Conservation (phyloP, 2,113 vertebrate species). For the Setophaga petechia region DNA sequence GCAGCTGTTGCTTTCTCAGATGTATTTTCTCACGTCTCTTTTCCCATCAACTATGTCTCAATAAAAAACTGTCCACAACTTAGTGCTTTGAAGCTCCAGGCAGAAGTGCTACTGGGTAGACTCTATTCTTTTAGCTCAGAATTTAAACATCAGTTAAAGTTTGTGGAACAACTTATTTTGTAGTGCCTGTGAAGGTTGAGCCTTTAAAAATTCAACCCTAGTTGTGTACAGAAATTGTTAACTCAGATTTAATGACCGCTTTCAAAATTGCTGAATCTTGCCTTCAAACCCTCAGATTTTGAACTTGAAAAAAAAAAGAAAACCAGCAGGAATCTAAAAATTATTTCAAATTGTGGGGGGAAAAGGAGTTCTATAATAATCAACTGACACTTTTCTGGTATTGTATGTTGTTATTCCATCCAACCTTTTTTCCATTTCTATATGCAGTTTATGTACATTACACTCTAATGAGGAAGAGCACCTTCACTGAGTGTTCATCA, state of each 20-base stretch:
- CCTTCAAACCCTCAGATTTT: neutral
- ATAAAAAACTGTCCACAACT: too few relatives aligned
- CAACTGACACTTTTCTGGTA: neutral
- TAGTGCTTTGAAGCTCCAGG: neutral
- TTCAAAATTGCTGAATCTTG: neutral
- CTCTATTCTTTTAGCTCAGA: neutral
- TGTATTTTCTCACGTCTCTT: too few relatives aligned
- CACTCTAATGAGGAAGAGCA: neutral
- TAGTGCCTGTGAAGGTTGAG: neutral
- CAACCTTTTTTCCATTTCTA: neutral
- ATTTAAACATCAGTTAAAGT: neutral
- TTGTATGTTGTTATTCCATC: neutral
- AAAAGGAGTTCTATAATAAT: neutral
- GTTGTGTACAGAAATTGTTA: neutral
- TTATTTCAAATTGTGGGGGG: accelerated
- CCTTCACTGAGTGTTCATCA: neutral
- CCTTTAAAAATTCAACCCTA: neutral
- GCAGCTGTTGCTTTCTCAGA: too few relatives aligned
- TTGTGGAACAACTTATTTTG: neutral
- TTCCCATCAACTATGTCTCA: too few relatives aligned
- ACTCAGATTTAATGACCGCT: neutral
- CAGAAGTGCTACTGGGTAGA: neutral
- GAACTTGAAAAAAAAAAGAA: neutral
- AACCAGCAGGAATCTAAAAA: neutral
- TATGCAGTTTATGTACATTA: neutral